Base-by-base conservation (phyloP, 2,888 invertebrate species). In the Melieria picta region DNA sequence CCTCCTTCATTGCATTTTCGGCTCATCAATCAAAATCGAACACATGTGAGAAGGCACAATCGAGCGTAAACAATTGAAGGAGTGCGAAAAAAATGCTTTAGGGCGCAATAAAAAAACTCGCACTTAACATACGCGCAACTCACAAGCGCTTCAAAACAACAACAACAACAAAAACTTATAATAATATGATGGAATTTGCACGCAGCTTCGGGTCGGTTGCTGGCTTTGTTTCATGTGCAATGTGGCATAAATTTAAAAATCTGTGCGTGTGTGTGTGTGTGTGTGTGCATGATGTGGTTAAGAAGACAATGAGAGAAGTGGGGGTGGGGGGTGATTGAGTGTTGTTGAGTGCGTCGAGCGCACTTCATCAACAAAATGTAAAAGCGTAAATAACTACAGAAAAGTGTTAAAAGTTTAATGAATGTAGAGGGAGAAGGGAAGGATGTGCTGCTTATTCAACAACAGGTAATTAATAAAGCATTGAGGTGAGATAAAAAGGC, bases 21-120 rank as follows among this genome's bases (percentile, higher is more conserved):
- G 42, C 43, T 64, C 69, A 75, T 75, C 69, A 72, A 75, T 75
- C 75, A 73, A 66, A 71, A 71, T 69, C 70, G 69, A 65, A 62
- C 62, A 57, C 52, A 70, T 68, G 48, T 66, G 47, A 50, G 16
- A 42, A 69, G 65, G 55, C 16, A 72, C 56, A 62, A 58, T 57
- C 63, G 47, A 60, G 58, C 46, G 55, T 56, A 72, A 55, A 42
- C 69, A 47, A 63, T 43, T 48, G 30, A 30, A 30, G 30, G 3
- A 30, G 30, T 30, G 30, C 30, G 30, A 30, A 30, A 30, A 30
- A 30, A 30, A 30, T 2, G 30, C 30, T 30, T 30, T 30, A 30
- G 30, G 30, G 30, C 30, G 30, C 30, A 30, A 30, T 30, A 30
- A 30, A 30, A 30, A 30, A 30, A 3, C 30, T 30, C 30, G 30